Conservation (phyloP, 2,113 vertebrate genomes). For the Orycteropus afer region DNA sequence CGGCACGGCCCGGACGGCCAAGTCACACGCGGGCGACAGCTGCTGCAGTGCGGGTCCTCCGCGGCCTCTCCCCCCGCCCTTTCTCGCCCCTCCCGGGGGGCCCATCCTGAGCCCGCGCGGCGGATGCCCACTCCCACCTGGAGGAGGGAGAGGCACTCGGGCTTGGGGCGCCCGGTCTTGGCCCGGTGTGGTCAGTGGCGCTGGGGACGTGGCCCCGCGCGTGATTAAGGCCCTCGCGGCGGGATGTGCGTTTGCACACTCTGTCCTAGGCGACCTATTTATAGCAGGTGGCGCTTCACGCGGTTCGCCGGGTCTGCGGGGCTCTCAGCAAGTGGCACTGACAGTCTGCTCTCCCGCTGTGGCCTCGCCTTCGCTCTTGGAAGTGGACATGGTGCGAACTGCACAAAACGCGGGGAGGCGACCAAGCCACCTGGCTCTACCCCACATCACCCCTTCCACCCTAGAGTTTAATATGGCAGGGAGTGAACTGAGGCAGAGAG, state of each 20-base stretch:
- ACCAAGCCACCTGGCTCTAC: background rate
- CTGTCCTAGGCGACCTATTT: constrained; percentile 49
- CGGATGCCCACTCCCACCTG: background rate
- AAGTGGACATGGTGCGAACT: background rate
- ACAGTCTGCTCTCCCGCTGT: background rate
- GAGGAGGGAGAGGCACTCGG: too few relatives aligned
- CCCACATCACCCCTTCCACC: background rate
- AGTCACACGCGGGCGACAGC: constrained; percentile 59
- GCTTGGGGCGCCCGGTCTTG: background rate
- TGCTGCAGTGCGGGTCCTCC: constrained; percentile 72
- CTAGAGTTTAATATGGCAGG: background rate
- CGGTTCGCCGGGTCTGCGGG: background rate
- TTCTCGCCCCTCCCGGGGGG: background rate
- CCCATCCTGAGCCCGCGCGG: background rate
- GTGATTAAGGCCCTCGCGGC: constrained; percentile 17
- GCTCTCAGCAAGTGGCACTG: constrained; percentile 65
- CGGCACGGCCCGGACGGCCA: background rate
- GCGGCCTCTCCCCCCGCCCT: background rate
- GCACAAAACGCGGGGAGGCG: background rate
- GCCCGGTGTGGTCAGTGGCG: background rate
- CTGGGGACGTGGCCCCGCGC: background rate
- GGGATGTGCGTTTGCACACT: constrained; percentile 31
- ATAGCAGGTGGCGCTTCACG: constrained; percentile 53
- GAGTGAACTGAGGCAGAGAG: background rate
- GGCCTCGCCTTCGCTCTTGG: background rate